Conservation (phyloP, 2,113 vertebrate genomes). For the Climacteris rufus region DNA sequence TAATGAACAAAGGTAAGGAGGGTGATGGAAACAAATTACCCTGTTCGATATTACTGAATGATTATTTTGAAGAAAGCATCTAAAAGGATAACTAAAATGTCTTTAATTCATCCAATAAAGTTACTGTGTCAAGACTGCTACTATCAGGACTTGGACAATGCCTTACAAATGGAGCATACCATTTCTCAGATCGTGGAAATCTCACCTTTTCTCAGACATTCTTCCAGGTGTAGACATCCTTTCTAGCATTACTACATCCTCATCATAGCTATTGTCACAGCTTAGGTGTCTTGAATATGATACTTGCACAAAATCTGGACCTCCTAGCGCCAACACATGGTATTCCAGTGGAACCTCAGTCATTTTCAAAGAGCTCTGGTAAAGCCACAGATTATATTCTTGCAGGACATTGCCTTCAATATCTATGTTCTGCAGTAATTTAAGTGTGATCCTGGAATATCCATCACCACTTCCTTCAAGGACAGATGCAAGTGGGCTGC, state of each 20-base stretch:
- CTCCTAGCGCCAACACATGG: background rate
- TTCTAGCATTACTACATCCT: background rate
- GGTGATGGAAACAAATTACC: background rate
- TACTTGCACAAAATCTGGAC: background rate
- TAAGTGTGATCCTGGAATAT: background rate
- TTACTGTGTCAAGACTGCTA: background rate
- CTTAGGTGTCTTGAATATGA: background rate
- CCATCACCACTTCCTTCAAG: background rate
- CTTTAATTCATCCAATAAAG: background rate
- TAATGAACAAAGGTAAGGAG: background rate
- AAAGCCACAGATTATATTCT: background rate
- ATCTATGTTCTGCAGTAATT: background rate
- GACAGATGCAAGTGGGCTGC: background rate
- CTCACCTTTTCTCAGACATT: background rate
- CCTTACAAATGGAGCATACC: background rate
- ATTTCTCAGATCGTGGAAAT: fast-evolving
- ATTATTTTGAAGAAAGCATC: background rate
- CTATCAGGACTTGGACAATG: too few species aligned
- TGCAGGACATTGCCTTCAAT: fast-evolving
- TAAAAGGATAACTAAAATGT: background rate
- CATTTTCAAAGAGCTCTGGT: background rate
- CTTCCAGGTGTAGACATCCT: background rate
- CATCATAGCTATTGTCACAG: background rate
- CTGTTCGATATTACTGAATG: fast-evolving
- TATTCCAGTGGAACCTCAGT: background rate